Evolutionary conservation across 2,888 invertebrate species (phyloP).

Genomic region (Stegophylla sp.): DNA sequence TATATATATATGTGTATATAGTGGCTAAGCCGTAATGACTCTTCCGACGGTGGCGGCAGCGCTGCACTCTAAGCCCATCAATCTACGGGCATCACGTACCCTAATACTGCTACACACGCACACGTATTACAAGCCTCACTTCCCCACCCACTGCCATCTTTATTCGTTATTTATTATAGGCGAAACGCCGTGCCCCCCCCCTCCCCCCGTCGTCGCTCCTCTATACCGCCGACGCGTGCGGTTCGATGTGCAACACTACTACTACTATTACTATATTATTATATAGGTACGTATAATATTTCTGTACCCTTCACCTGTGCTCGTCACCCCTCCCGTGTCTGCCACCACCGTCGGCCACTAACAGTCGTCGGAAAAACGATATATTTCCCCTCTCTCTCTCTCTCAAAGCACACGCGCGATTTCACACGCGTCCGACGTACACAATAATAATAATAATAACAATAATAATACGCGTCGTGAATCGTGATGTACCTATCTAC

Average conservation of each 20-base stretch:
- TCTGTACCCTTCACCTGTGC: neutral
- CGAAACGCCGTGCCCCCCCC: neutral
- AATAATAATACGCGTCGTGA: too few species aligned
- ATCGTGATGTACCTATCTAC: too few species aligned
- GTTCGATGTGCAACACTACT: too few species aligned
- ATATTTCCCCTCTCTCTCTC: neutral
- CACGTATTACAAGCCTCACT: neutral
- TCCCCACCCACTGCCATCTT: too few species aligned
- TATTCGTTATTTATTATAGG: neutral
- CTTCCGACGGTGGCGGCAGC: too few species aligned
- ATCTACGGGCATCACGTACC: neutral
- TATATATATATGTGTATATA: neutral
- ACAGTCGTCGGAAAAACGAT: neutral
- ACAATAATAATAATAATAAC: neutral
- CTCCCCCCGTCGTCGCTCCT: neutral
- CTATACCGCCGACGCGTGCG: neutral
- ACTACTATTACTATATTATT: too few species aligned
- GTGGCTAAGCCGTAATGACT: conserved; percentile 5
- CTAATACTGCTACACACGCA: neutral
- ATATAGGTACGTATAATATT: too few species aligned
- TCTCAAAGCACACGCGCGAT: too few species aligned
- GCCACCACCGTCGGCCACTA: neutral
- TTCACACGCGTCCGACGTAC: neutral
- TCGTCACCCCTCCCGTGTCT: neutral
- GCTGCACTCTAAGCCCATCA: neutral